A percentile compares a stretch with the other conserved stretches of the same genome.
phyloP scores from a whole-genome alignment of 2,797 vertebrate genomes.

The Anomalospiza imberbis region DNA sequence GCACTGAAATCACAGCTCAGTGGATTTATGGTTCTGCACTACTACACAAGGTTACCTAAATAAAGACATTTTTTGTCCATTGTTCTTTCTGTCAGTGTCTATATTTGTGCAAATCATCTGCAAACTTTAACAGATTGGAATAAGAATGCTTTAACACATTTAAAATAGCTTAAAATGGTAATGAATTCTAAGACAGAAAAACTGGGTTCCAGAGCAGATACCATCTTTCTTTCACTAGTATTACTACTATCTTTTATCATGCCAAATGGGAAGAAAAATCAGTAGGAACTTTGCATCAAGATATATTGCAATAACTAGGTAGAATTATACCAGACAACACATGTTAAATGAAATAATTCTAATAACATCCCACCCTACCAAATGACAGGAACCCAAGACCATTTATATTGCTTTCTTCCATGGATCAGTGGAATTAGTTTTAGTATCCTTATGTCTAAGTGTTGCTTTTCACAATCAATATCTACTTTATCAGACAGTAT shows the following conservation, averaged over 20 bases:
- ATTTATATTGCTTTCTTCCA: constrained; percentile 24
- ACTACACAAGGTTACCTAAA: neutral
- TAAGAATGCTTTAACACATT: neutral
- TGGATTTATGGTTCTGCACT: constrained; percentile 30
- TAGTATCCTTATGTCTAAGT: constrained; percentile 24
- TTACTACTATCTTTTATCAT: neutral
- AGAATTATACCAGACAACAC: neutral
- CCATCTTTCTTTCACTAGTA: neutral
- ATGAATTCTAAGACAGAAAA: neutral
- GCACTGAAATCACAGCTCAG: neutral
- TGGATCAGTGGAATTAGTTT: constrained; percentile 50
- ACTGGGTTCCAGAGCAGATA: neutral
- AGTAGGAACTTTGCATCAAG: constrained; percentile 4
- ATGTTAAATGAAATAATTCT: constrained; percentile 17
- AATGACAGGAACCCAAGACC: constrained; percentile 21
- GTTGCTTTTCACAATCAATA: constrained; percentile 40
- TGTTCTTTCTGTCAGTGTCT: neutral
- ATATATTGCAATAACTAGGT: neutral
- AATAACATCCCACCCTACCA: neutral
- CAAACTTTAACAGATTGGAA: neutral
- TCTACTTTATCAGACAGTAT: constrained; percentile 47
- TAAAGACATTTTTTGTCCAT: neutral
- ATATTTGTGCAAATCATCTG: neutral
- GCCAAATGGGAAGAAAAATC: neutral
- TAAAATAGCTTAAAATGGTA: neutral